These are phyloP conservation scores for Chymomyza caudatula DNA, from an alignment of 2,888 invertebrate genomes.

Conservation along the genomic window DNA sequence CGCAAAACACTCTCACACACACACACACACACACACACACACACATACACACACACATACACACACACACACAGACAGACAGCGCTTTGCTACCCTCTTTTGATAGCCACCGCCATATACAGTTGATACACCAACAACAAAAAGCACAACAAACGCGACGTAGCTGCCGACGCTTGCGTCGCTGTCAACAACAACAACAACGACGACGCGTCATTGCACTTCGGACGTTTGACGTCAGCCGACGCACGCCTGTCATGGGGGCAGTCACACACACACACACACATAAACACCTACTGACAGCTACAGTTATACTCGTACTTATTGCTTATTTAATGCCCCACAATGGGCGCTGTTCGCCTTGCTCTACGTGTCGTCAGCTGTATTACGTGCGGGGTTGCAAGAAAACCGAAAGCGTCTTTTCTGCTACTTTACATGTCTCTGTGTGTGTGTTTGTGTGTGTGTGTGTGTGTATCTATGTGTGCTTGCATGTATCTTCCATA, in stretches of 20 bases:
- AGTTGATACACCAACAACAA: neutral
- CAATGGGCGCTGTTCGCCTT: conserved; percentile 3
- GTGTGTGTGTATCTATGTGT: conserved; percentile 4
- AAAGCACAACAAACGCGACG: neutral
- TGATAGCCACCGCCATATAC: neutral
- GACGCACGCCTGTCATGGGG: neutral
- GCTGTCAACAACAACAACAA: neutral
- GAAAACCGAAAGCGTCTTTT: conserved; percentile 57
- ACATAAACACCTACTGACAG: neutral
- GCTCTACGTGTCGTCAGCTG: conserved; percentile 17
- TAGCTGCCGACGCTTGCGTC: neutral
- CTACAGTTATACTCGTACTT: conserved; percentile 4
- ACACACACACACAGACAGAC: conserved; percentile 2
- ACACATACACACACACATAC: conserved; percentile 9
- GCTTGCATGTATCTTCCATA: conserved; percentile 21
- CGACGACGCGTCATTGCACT: neutral
- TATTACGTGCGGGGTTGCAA: conserved; percentile 61
- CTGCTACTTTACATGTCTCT: conserved; percentile 10
- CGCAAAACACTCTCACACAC: conserved; percentile 44
- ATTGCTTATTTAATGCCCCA: conserved; percentile 43
- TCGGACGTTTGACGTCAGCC: neutral
- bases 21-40: conserved; percentile 15
- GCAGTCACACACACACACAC: conserved; percentile 13
- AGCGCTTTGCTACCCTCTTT: too few relatives aligned
- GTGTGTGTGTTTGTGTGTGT: neutral